Evolutionary conservation across 2,888 invertebrate genomes (phyloP).

Genomic region (Pollenia griseotomentosa): DNA sequence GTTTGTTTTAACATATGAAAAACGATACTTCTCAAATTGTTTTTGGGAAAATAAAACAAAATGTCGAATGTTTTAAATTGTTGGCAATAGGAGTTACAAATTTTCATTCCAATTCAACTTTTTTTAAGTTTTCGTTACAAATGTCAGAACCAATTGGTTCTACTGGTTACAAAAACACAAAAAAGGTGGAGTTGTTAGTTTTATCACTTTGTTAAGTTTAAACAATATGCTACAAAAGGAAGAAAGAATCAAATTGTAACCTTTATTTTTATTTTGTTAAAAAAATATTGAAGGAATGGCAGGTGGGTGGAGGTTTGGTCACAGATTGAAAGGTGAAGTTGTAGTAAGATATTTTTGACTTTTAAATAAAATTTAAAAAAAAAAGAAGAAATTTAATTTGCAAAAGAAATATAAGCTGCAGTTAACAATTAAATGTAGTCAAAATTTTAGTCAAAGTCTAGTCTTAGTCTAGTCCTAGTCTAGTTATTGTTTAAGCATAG

Average conservation of each 20-base stretch:
- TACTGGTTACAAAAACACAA: constrained; percentile 57
- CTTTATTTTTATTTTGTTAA: constrained; percentile 15
- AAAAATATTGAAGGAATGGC: constrained; percentile 3
- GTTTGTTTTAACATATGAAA: constrained; percentile 6
- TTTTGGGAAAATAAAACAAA: constrained; percentile 47
- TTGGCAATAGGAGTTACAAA: constrained; percentile 34
- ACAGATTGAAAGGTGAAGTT: no score
- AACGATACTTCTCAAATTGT: constrained; percentile 27
- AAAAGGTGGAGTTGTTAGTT: constrained; percentile 69
- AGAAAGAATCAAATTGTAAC: constrained; percentile 21
- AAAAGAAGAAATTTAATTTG: no score
- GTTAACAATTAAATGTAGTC: no score
- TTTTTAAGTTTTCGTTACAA: not conserved
- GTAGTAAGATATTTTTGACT: no score
- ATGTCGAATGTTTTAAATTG: constrained; percentile 59
- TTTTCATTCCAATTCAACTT: constrained; percentile 22
- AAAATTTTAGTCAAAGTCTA: no score
- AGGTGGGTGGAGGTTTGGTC: no score
- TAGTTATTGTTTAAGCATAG: no score
- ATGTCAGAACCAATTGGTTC: constrained; percentile 39
- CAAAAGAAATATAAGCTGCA: no score
- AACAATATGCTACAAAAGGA: constrained; percentile 29
- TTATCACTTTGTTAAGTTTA: constrained; percentile 55
- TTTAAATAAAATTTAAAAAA: no score
- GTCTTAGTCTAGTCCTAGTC: no score